Conservation (phyloP, 2,113 vertebrate genomes). For the Cyanistes caeruleus region DNA sequence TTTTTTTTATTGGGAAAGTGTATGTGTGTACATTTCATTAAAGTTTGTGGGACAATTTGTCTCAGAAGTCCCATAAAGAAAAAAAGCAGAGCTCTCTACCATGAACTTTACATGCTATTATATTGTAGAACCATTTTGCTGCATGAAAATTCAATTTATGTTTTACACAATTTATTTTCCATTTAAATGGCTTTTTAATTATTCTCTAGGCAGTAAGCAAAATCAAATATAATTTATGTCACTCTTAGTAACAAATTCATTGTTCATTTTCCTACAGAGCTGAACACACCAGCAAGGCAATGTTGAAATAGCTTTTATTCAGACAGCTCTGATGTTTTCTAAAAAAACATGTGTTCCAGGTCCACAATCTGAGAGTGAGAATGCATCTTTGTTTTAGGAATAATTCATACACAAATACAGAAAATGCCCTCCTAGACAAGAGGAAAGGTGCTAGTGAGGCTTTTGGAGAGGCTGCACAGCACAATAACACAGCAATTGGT, state of each 20-base stretch:
- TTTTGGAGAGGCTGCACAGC: background rate
- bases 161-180: constrained; percentile 56
- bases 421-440: background rate
- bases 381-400: background rate
- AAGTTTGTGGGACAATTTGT: background rate
- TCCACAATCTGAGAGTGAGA: background rate
- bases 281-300: background rate
- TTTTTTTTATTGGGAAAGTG: background rate
- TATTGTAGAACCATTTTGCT: constrained; percentile 4
- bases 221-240: constrained; percentile 47
- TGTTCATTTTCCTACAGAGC: constrained; percentile 17
- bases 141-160: constrained; percentile 45
- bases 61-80: background rate
- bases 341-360: background rate
- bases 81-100: background rate
- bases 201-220: background rate
- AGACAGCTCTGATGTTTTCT: background rate
- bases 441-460: background rate
- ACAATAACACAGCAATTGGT: background rate
- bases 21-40: background rate
- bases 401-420: background rate
- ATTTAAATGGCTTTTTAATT: constrained; percentile 63
- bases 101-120: background rate
- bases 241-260: constrained; percentile 20
- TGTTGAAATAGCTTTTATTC: background rate